A percentile compares a stretch with the other conserved stretches of the same genome.
These are phyloP conservation scores for Nanorana parkeri DNA, from an alignment of 2,113 vertebrate genomes.

Conservation along the genomic window DNA sequence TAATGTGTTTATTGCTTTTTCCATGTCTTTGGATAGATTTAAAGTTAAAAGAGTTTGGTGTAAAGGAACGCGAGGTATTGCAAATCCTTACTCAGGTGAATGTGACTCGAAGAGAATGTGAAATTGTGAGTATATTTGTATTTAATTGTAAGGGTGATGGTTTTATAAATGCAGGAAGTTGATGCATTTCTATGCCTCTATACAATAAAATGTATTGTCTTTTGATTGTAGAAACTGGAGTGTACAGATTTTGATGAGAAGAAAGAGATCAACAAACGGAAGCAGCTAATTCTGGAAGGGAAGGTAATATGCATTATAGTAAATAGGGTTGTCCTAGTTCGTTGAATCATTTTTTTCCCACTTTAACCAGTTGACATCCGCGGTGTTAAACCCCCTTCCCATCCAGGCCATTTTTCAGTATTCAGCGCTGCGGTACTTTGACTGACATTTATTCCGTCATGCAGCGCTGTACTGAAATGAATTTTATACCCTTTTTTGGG, in stretches of 20 bases:
- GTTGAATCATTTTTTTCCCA: too few relatives aligned
- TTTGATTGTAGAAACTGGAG: constrained; percentile 83
- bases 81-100: constrained; percentile 94
- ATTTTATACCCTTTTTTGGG: too few relatives aligned
- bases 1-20: neutral
- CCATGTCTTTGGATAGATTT: constrained; percentile 71
- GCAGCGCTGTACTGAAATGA: too few relatives aligned
- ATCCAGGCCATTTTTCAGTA: too few relatives aligned
- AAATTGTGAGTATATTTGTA: constrained; percentile 71
- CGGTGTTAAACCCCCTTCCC: too few relatives aligned
- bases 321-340: too few relatives aligned
- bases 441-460: too few relatives aligned
- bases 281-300: constrained; percentile 92
- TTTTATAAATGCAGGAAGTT: neutral
- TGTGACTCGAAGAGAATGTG: constrained; percentile 84
- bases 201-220: neutral
- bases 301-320: constrained; percentile 74
- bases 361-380: too few relatives aligned
- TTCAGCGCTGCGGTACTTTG: too few relatives aligned
- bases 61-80: constrained; percentile 82
- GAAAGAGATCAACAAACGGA: constrained; percentile 94
- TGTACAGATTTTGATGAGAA: constrained; percentile 91
- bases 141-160: neutral
- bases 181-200: neutral
- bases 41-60: constrained; percentile 81